Percentiles rank a stretch among this genome's conserved stretches.
These are phyloP conservation scores for Ormia ochracea DNA, from an alignment of 2,888 invertebrate genomes.

Conservation along the genomic window DNA sequence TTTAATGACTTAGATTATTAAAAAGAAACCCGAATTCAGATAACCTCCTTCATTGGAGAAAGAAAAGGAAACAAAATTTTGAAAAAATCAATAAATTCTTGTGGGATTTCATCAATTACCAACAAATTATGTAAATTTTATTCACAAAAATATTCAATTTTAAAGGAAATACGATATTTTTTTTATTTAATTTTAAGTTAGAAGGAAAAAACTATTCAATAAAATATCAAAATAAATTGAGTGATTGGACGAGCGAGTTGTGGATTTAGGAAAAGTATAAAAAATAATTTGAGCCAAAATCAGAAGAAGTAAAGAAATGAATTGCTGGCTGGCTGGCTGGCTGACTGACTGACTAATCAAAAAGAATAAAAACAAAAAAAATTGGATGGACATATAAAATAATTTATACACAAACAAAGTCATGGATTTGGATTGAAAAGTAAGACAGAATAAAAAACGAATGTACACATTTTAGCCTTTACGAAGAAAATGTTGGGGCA, in stretches of 20 bases:
- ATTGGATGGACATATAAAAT: conserved; percentile 2
- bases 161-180: conserved; percentile 33
- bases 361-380: not conserved
- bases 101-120: conserved; percentile 34
- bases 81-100: conserved; percentile 55
- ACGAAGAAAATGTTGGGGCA: not conserved
- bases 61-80: not conserved
- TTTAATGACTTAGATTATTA: no score
- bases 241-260: not conserved
- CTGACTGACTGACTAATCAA: not conserved
- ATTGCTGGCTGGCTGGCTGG: no score
- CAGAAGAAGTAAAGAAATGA: not conserved
- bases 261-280: not conserved
- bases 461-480: not conserved
- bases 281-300: not conserved
- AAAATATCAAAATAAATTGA: not conserved
- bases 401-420: conserved; percentile 19
- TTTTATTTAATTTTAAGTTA: not conserved
- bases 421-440: not conserved
- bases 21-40: no score
- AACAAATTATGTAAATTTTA: conserved; percentile 58
- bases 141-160: conserved; percentile 39
- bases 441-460: not conserved
- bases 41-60: conserved; percentile 26
- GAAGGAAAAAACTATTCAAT: not conserved